Evolutionary conservation across 2,888 invertebrate species (phyloP), one percentile per base, ranked within the genome.

Genomic region (Ecliptopera silaceata): DNA sequence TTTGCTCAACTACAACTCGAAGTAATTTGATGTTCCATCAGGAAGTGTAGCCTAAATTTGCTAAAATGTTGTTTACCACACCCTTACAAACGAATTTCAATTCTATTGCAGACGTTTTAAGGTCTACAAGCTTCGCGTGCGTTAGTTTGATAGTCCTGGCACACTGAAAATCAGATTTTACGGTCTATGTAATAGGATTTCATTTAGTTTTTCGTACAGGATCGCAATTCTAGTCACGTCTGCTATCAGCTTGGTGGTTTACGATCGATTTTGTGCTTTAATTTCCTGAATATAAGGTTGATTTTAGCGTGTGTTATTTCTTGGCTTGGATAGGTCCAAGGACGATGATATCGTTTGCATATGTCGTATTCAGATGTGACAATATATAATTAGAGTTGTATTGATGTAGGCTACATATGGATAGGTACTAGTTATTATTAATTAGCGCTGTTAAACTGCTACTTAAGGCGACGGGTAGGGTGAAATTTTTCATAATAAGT

Each of bases 1-100:
- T 63, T 63, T 63, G 59, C 57, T 56, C 47, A 56, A 62, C 44
- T 63, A 63, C 59, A 51, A 59, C 51, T 59, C 50, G 44, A 48
- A 52, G 51, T 56, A 56, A 62, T 51, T 50, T 32, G 49, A 50
- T 50, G 50, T 22, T 52, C 47, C 42, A 54, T 45, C 49, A 47
- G 42, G 53, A 45, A 51, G 20, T 47, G 17, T 43, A 55, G 46
- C 63, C 63, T 59, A 43, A 43, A 43, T 43, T 43, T 17, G 29
- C 29, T 11, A 29, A 42, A 55, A 56, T 42, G 43, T 54, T 59
- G 55, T 57, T 57, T 57, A 63, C 52, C 13, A 42, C 48, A 17
- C 36, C 17, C 10, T 8, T 4, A 44, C 36, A 43, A 17, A 8
- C 12, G 3, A 51, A 4, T 26, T 2, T 12, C 26, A n/a, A 43